phyloP scores from a whole-genome alignment of 1,140 invertebrate species.

The Dufourea novaeangliae region DNA sequence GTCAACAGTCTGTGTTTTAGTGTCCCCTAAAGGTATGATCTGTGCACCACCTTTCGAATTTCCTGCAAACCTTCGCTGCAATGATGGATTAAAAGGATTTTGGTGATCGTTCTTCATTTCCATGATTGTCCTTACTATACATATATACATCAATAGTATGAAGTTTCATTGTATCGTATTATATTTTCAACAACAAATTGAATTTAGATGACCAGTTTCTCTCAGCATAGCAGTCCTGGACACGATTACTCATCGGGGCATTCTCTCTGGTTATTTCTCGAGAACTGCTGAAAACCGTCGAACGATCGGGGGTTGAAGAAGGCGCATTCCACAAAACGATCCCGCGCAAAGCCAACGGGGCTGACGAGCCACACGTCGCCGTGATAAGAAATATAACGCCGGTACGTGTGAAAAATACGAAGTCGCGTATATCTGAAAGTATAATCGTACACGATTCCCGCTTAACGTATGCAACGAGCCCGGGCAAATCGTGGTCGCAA shows the following conservation, averaged over 20 bases:
- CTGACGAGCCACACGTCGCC: conserved; percentile 21
- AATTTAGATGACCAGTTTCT: background rate
- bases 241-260: background rate
- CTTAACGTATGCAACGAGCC: background rate
- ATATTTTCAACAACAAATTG: background rate
- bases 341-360: conserved; percentile 8
- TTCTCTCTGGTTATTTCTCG: background rate
- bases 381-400: conserved; percentile 34
- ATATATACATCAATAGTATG: too few relatives aligned
- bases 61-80: too few relatives aligned
- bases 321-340: conserved; percentile 25
- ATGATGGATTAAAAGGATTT: too few relatives aligned
- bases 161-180: too few relatives aligned
- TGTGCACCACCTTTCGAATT: too few relatives aligned
- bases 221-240: background rate
- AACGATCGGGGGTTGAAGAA: background rate
- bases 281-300: background rate
- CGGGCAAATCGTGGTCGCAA: background rate
- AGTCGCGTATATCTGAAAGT: conserved; percentile 32
- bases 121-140: too few relatives aligned
- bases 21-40: too few relatives aligned
- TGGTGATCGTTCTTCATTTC: too few relatives aligned
- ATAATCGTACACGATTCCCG: conserved; percentile 37
- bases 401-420: conserved; percentile 43
- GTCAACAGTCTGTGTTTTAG: too few relatives aligned